Evolutionary conservation across 2,797 vertebrate species (phyloP).

Genomic region (Pygocentrus nattereri): DNA sequence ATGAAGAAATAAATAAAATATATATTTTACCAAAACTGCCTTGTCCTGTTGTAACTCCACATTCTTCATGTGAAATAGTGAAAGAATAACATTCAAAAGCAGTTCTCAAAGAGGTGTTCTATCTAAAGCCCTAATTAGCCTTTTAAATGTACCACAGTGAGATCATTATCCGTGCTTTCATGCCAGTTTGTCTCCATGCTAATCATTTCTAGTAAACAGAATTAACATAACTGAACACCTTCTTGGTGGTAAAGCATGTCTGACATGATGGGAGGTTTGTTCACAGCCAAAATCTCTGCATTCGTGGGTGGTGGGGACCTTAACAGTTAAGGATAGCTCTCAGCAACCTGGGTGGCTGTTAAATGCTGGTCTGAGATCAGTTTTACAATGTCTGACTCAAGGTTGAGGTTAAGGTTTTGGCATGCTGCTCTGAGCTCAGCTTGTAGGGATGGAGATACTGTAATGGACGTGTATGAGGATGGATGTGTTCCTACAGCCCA

Average conservation of each 20-base stretch:
- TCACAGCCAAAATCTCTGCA: background rate
- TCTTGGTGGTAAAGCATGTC: conserved; percentile 11
- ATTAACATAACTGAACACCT: conserved; percentile 15
- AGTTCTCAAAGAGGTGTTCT: conserved; percentile 1
- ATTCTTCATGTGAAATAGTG: background rate
- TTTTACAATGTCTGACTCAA: background rate
- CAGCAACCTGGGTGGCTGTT: background rate
- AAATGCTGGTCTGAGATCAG: background rate
- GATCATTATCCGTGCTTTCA: conserved; percentile 1
- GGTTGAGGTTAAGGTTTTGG: background rate
- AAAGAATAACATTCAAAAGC: background rate
- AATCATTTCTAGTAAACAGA: conserved; percentile 20
- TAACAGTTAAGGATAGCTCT: background rate
- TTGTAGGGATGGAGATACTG: background rate
- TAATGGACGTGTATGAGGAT: background rate
- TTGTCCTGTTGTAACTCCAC: conserved; percentile 43
- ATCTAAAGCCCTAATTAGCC: conserved; percentile 10
- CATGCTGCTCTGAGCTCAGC: background rate
- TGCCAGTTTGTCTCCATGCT: conserved; percentile 8
- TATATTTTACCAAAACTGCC: conserved; percentile 92
- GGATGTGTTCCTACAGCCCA: conserved; percentile 36
- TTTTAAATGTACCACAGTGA: conserved; percentile 10
- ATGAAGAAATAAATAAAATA: conserved; percentile 96
- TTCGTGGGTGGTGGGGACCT: background rate
- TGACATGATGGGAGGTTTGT: background rate